phyloP scores from a whole-genome alignment of 1,140 invertebrate genomes.

The Drosophila mojavensis region DNA sequence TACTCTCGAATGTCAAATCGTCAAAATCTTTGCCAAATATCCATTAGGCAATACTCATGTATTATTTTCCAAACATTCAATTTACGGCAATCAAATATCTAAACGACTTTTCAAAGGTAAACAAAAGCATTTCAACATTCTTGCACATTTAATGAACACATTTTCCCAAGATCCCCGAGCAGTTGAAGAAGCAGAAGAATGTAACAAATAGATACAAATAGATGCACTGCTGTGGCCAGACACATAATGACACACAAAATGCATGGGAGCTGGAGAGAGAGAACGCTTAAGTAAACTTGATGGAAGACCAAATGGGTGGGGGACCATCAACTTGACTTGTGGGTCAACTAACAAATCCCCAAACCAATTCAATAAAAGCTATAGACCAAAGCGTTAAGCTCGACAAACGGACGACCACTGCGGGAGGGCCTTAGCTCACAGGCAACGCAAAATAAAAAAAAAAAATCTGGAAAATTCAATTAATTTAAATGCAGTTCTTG shows the following conservation, averaged over 20 bases:
- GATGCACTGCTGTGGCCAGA: constrained; percentile 31
- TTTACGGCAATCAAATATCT: constrained; percentile 29
- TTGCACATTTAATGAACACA: constrained; percentile 76
- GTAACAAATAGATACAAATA: constrained; percentile 35
- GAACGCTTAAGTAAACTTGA: constrained; percentile 57
- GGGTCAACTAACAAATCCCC: constrained; percentile 73
- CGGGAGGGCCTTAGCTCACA: neutral
- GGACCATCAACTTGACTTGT: constrained; percentile 64
- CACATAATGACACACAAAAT: constrained; percentile 62
- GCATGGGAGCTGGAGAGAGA: constrained; percentile 46
- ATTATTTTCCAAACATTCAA: constrained; percentile 49
- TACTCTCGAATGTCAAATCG: neutral
- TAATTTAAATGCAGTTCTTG: constrained; percentile 82
- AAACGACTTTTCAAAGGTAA: constrained; percentile 51
- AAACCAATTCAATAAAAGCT: constrained; percentile 82
- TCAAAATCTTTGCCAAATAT: neutral
- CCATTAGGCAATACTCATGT: constrained; percentile 30
- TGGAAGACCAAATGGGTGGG: neutral
- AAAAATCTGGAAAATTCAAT: constrained; percentile 67
- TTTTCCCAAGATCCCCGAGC: constrained; percentile 48
- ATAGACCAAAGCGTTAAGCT: constrained; percentile 43
- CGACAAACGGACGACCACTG: neutral
- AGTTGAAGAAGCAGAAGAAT: constrained; percentile 25
- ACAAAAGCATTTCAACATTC: constrained; percentile 73
- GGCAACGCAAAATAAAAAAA: constrained; percentile 42